A percentile compares a stretch with the other conserved stretches of the same genome.
phyloP scores from a whole-genome alignment of 2,888 invertebrate species.

The Selenia dentaria region DNA sequence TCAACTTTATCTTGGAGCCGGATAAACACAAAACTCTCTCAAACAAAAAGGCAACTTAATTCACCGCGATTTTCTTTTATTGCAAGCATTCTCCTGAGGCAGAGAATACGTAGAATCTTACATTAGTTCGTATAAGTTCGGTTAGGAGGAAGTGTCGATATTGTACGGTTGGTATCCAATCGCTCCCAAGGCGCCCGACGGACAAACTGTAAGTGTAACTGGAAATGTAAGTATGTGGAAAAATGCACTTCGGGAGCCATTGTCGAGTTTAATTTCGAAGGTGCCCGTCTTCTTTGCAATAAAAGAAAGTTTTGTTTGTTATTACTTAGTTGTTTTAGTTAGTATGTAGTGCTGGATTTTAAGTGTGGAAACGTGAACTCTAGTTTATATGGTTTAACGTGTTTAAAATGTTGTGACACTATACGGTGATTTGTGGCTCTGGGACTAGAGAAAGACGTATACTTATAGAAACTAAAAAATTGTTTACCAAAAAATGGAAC shows the following conservation, averaged over 20 bases:
- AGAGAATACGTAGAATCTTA: background rate
- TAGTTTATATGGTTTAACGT: too few relatives aligned
- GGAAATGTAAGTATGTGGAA: slow-evolving; percentile 5
- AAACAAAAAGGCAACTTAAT: slow-evolving; percentile 28
- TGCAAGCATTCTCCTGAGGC: slow-evolving; percentile 22
- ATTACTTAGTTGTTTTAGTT: background rate
- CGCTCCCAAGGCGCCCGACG: slow-evolving; percentile 14
- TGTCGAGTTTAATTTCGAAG: slow-evolving; percentile 13
- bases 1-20: slow-evolving; percentile 18
- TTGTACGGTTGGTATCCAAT: slow-evolving; percentile 17
- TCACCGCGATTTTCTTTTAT: slow-evolving; percentile 28
- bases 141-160: slow-evolving; percentile 25
- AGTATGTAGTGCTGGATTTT: too few relatives aligned
- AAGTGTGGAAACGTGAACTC: too few relatives aligned
- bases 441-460: too few relatives aligned
- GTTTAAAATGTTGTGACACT: too few relatives aligned
- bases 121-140: slow-evolving; percentile 3
- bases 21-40: slow-evolving; percentile 23
- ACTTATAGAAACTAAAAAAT: too few relatives aligned
- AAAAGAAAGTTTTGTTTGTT: slow-evolving; percentile 1
- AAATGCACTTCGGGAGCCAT: slow-evolving; percentile 16
- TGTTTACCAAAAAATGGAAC: too few relatives aligned
- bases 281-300: slow-evolving; percentile 2
- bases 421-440: too few relatives aligned
- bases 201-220: slow-evolving; percentile 1